A percentile compares a stretch with the other conserved stretches of the same genome.
phyloP scores from a whole-genome alignment of 2,797 vertebrate species.

The Sebastiscus albofasciatus region DNA sequence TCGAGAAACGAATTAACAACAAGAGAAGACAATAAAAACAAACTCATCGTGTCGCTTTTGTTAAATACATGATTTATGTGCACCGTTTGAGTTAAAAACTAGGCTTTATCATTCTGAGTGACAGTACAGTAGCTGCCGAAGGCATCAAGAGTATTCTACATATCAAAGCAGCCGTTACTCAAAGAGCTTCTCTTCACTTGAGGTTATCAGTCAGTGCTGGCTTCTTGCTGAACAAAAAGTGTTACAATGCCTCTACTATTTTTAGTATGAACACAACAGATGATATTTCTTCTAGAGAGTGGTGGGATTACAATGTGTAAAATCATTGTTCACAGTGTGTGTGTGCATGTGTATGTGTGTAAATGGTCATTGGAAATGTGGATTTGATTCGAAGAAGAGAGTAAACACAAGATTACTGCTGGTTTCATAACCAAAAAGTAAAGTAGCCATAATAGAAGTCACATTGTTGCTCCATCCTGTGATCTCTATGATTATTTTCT shows the following conservation, averaged over 20 bases:
- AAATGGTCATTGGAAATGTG: slow-evolving; percentile 38
- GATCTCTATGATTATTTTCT: not conserved
- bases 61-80: slow-evolving; percentile 81
- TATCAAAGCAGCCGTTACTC: slow-evolving; percentile 57
- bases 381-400: slow-evolving; percentile 38
- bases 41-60: slow-evolving; percentile 50
- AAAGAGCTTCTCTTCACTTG: slow-evolving; percentile 45
- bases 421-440: slow-evolving; percentile 1
- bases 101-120: slow-evolving; percentile 70
- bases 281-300: slow-evolving; percentile 51
- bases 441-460: slow-evolving; percentile 28
- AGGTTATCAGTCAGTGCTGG: slow-evolving; percentile 69
- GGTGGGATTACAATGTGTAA: slow-evolving; percentile 36
- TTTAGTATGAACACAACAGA: slow-evolving; percentile 58
- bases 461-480: not conserved
- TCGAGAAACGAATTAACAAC: slow-evolving; percentile 26
- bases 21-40: slow-evolving; percentile 48
- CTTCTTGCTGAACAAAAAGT: slow-evolving; percentile 40
- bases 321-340: slow-evolving; percentile 58
- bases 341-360: slow-evolving; percentile 21
- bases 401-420: slow-evolving; percentile 17
- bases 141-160: slow-evolving; percentile 69
- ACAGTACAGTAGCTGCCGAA: slow-evolving; percentile 80
- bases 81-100: slow-evolving; percentile 74
- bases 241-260: slow-evolving; percentile 58